These are phyloP conservation scores for Andrena marginata DNA, from an alignment of 2,888 invertebrate species.

Conservation along the genomic window DNA sequence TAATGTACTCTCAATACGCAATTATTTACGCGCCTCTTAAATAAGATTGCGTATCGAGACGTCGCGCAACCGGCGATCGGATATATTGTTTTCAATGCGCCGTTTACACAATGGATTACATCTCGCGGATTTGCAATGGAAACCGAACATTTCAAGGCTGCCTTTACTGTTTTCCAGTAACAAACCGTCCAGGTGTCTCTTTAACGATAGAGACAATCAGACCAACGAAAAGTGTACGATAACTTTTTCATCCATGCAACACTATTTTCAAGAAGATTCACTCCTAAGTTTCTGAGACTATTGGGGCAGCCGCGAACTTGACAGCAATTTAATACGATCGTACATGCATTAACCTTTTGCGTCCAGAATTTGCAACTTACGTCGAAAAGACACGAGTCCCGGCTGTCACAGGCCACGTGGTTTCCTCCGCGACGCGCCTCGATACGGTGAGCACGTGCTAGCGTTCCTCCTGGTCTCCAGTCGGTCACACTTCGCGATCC, in stretches of 20 bases:
- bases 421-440: constrained; percentile 42
- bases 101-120: neutral
- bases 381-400: constrained; percentile 3
- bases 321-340: no score
- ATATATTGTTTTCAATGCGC: constrained; percentile 18
- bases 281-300: no score
- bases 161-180: no score
- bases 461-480: neutral
- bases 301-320: no score
- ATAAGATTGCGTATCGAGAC: constrained; percentile 42
- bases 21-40: constrained; percentile 44
- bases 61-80: neutral
- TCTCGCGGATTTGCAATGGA: neutral
- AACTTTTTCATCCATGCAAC: no score
- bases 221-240: no score
- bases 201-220: no score
- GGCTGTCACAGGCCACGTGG: constrained; percentile 59
- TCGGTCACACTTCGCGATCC: neutral
- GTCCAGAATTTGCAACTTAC: constrained; percentile 41
- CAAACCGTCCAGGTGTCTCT: no score
- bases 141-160: neutral
- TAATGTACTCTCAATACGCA: constrained; percentile 21
- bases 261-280: no score
- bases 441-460: constrained; percentile 55
- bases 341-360: no score